phyloP scores from a whole-genome alignment of 2,888 invertebrate genomes.

The Drosophila quasianomalipes region DNA sequence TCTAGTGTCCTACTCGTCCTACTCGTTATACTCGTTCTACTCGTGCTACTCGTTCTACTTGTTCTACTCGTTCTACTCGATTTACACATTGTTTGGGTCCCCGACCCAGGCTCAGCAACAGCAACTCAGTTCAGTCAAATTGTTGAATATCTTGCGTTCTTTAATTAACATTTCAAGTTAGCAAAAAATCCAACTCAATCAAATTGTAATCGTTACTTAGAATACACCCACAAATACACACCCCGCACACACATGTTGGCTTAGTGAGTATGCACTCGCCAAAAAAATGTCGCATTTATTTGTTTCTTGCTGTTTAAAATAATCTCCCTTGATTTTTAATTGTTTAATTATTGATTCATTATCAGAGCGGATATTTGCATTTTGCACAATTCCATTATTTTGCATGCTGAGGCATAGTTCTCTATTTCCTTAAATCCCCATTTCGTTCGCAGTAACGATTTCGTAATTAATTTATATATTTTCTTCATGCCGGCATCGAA shows the following conservation, averaged over 20 bases:
- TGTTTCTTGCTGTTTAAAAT: slow-evolving; percentile 26
- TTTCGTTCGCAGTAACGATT: not conserved
- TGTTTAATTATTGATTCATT: not conserved
- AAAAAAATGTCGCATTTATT: slow-evolving; percentile 39
- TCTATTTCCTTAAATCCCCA: not conserved
- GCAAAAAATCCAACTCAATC: slow-evolving; percentile 42
- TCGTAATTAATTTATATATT: not conserved
- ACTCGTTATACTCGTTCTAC: slow-evolving; percentile 32
- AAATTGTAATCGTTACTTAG: slow-evolving; percentile 44
- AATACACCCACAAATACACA: slow-evolving; percentile 31
- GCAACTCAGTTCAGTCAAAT: slow-evolving; percentile 53
- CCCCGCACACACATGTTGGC: slow-evolving; percentile 52
- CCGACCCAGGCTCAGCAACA: slow-evolving; percentile 39
- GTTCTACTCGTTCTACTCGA: slow-evolving; percentile 53
- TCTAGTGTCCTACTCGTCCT: slow-evolving; percentile 57
- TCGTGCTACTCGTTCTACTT: slow-evolving; percentile 72
- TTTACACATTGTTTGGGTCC: slow-evolving; percentile 59
- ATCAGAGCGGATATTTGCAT: not conserved
- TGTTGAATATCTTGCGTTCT: slow-evolving; percentile 51
- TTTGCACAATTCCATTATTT: not conserved
- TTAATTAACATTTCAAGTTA: slow-evolving; percentile 50
- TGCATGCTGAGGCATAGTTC: not conserved
- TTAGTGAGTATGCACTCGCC: slow-evolving; percentile 71
- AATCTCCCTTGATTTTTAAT: slow-evolving; percentile 7
- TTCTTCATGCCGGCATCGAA: not conserved